Evolutionary conservation across 2,113 vertebrate species (phyloP), one percentile per base, ranked within the genome.

Genomic region (Theristicus caerulescens): DNA sequence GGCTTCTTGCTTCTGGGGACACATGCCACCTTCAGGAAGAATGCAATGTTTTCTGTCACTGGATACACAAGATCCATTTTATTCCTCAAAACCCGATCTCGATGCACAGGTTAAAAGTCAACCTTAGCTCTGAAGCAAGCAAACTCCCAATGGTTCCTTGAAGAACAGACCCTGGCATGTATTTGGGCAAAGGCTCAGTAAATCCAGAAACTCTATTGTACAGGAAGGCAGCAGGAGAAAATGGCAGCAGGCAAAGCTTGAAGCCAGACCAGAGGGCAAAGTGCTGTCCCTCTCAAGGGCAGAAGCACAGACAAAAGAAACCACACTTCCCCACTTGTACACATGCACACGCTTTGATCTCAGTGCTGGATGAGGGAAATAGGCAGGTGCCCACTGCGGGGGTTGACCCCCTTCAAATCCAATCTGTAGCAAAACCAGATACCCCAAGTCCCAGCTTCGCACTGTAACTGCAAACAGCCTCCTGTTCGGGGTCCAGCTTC

Each of bases 301-400:
- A 65, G 31, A 5, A 61, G 13, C 46, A n/a, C 10, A 27, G n/a
- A 42, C 52, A 29, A 6, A 22, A 54, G n/a, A 59, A 40, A 36
- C 4, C 29, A 8, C 2, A 3, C 1, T 34, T 49, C 25, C 55
- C n/a, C 17, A 16, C 61, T 36, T 0, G 1, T 20, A 32, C 5
- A 29, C 40, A 3, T 0, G 17, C 11, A 5, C 13, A 13, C 0
- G 0, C 26, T n/a, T 47, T 13, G 34, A 24, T 34, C 34, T 49
- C 71, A 31, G 38, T 5, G 40, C 54, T 49, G 40, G 29, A 32
- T 21, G 36, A 32, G 27, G 34, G 42, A 58, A 49, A 38, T 4
- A 20, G 40, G 19, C n/a, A 19, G 19, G 26, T 44, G 49, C 16
- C 38, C n/a, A 14, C 13, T 10, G 13, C 0, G 7, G 21, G 20